Evolutionary conservation across 2,797 vertebrate species (phyloP).

Genomic region (Kryptolebias ocellatus): DNA sequence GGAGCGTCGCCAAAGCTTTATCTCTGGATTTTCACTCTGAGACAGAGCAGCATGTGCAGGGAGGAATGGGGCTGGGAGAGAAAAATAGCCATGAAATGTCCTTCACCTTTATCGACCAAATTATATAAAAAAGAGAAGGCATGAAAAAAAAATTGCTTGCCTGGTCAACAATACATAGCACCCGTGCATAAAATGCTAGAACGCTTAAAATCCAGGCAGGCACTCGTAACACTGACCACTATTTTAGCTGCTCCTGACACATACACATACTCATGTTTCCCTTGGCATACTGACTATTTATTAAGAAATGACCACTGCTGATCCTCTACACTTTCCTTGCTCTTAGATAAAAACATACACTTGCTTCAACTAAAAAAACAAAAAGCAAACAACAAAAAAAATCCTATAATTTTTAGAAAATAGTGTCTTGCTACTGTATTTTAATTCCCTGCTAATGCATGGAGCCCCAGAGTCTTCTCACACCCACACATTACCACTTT

Average conservation of each 20-base stretch:
- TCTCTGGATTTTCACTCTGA: constrained; percentile 80
- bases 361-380: constrained; percentile 14
- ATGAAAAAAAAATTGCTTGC: constrained; percentile 74
- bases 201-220: constrained; percentile 35
- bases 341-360: constrained; percentile 29
- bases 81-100: constrained; percentile 77
- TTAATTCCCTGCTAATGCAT: not conserved
- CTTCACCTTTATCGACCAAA: constrained; percentile 84
- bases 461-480: not conserved
- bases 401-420: not conserved
- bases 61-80: constrained; percentile 60
- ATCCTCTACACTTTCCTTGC: constrained; percentile 43
- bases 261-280: constrained; percentile 43
- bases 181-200: constrained; percentile 62
- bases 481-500: constrained; percentile 15
- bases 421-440: constrained; percentile 5
- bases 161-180: constrained; percentile 57
- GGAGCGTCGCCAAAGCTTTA: constrained; percentile 77
- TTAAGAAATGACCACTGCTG: constrained; percentile 76
- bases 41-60: constrained; percentile 65
- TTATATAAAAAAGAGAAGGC: constrained; percentile 67
- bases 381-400: too few species aligned
- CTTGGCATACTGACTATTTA: constrained; percentile 63
- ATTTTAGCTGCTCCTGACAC: constrained; percentile 29
- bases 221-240: constrained; percentile 32